A percentile compares a stretch with the other conserved stretches of the same genome.
phyloP scores from a whole-genome alignment of 1,140 invertebrate genomes.

The Drosophila suzukii region DNA sequence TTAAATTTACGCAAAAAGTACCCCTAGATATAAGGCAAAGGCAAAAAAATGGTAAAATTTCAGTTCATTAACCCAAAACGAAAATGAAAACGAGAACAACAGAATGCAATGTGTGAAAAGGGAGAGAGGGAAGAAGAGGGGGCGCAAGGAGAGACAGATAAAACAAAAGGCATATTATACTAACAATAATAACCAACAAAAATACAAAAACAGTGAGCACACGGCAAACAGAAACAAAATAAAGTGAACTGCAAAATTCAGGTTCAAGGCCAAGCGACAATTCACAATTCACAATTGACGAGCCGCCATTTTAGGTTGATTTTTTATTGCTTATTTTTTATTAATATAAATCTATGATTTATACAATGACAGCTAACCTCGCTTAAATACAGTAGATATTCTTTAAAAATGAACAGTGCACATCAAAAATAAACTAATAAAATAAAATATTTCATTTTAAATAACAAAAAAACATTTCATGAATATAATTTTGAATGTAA shows the following conservation, averaged over 20 bases:
- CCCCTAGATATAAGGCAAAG: conserved; percentile 40
- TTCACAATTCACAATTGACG: conserved; percentile 24
- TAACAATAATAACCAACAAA: conserved; percentile 46
- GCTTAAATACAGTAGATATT: not conserved
- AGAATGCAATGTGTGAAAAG: conserved; percentile 26
- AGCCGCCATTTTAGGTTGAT: conserved; percentile 25
- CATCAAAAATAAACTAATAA: not conserved
- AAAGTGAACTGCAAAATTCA: conserved; percentile 72
- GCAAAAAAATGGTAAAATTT: conserved; percentile 29
- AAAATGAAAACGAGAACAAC: conserved; percentile 31
- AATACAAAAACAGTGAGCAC: conserved; percentile 22
- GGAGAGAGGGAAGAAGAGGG: not conserved
- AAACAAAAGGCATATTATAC: conserved; percentile 62
- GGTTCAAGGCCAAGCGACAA: conserved; percentile 70
- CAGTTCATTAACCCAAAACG: conserved; percentile 56
- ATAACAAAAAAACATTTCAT: no score
- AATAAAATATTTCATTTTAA: no score
- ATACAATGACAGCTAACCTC: not conserved
- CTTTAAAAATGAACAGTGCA: not conserved
- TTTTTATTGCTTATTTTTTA: conserved; percentile 1
- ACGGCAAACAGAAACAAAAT: conserved; percentile 42
- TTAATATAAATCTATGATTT: conserved; percentile 20
- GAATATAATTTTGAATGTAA: no score
- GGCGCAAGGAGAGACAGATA: conserved; percentile 10
- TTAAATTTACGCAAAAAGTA: conserved; percentile 35